Conservation (phyloP, 2,113 vertebrate species). For the Verasper variegatus region DNA sequence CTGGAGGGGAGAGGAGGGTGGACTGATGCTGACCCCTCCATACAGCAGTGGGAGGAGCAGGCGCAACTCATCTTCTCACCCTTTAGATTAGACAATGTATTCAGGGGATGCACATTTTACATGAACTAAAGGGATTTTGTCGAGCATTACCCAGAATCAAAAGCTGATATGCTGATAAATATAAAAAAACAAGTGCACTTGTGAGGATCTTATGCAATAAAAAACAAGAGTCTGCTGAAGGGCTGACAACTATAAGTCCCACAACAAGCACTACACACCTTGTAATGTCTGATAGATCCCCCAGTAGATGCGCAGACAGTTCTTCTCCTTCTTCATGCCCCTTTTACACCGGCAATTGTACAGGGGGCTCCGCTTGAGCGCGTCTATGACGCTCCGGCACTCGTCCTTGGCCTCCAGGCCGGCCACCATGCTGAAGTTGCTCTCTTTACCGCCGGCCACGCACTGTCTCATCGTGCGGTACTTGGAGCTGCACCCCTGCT, state of each 20-base stretch:
- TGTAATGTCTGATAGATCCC: conserved; percentile 97
- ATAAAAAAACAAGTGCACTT: no score
- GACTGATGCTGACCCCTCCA: not conserved
- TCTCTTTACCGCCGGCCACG: conserved; percentile 91
- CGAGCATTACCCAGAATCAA: no score
- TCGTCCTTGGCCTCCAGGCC: conserved; percentile 94
- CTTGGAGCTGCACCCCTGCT: conserved; percentile 94
- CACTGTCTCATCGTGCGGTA: conserved; percentile 98
- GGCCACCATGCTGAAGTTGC: conserved; percentile 93
- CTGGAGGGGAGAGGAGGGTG: not conserved
- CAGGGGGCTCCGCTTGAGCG: conserved; percentile 93
- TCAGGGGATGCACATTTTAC: not conserved
- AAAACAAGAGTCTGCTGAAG: no score
- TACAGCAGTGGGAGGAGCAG: not conserved
- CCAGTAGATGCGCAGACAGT: conserved; percentile 98
- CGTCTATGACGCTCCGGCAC: conserved; percentile 93
- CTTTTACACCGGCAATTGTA: conserved; percentile 96
- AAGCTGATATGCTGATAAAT: no score
- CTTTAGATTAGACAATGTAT: not conserved
- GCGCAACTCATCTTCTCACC: conserved; percentile 30
- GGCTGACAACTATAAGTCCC: no score
- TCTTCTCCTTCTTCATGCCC: conserved; percentile 99
- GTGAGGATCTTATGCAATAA: no score
- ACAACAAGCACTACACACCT: conserved; percentile 67
- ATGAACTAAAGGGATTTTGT: no score